Evolutionary conservation across 2,888 invertebrate genomes (phyloP), one percentile per base, ranked within the genome.

Genomic region (Tetragonisca angustula): DNA sequence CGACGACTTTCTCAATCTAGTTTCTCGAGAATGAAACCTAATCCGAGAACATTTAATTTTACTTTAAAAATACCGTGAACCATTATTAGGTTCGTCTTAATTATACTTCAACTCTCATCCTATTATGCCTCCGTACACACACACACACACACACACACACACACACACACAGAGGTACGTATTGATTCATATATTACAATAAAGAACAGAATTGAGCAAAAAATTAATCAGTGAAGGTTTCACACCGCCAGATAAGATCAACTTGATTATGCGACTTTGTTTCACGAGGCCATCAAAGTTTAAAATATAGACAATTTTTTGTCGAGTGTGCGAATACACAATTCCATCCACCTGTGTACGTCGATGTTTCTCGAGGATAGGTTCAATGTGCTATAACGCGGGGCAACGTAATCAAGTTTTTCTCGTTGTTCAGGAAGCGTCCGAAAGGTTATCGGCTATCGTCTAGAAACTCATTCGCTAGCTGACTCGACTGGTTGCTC

Each of bases 351-450:
- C 32, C 32, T 4, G 32, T 32, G 27, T 43, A 36, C 19, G 49
- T 24, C 61, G 50, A 52, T 59, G 17, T 67, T 15, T 27, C 59
- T 19, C 52, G 67, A 56, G 59, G 61, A 17, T 24, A 61, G 59
- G 80, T 68, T 77, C 75, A 76, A 68, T 64, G 74, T 72, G 75
- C 64, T 68, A 64, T 79, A 86, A 79, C 74, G 43, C 68, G 9
- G 17, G 65, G 54, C 59, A 71, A 82, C 82, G 86, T 86, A 82
- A 86, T 68, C 74, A 74, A 68, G 27, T 79, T 86, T 74, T 79
- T 86, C 83, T 72, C 19, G 74, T 74, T 64, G 56, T 82, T 69
- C 86, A 82, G 86, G 83, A 86, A 86, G 79, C 83, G 54, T 71
- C 67, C 64, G 79, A 86, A 86, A 86, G 86, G 82, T 86, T 83